Base-by-base conservation (phyloP, 2,888 invertebrate species). In the Dilophus febrilis region DNA sequence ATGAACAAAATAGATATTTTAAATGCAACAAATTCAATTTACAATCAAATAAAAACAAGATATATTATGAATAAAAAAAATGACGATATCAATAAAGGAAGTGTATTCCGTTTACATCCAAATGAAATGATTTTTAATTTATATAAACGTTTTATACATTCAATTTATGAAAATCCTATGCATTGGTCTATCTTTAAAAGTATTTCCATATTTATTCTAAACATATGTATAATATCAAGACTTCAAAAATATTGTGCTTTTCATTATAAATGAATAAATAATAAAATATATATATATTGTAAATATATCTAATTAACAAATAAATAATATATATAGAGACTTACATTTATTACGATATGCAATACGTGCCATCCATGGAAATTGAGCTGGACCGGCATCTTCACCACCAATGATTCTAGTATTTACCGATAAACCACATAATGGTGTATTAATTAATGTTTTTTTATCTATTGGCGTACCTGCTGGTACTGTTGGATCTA, bases 341-440 rank as follows among this genome's bases (percentile, higher is more conserved):
- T 59, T 45, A 62, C 62, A 54, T 50, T 47, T 53, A 42, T 62
- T 62, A 3, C 56, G 48, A 43, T 62, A 63, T 8, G 58, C 63
- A n/a, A 63, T 51, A 10, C 63, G 56, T 1, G 63, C 65, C 63
- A 72, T 69, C 73, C 73, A 74, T 0, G 73, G 72, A 50, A 67
- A 73, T 46, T 71, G 68, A 17, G 66, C 68, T 2, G 67, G 50
- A 1, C 55, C 57, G 2, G 67, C 63, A 30, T 53, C 52, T 35
- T 62, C 57, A 1, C 71, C 71, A 2, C 67, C 68, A 14, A 64
- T 48, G 18, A 72, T 64, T 36, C 64, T 59, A 8, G 51, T 51
- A 40, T 45, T 49, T 12, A 58, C 38, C 10, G 57, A 56, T 8
- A 57, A 44, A 4, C 64, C 61, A 44, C 61, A 64, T 31, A 48